Percentiles rank a stretch among this genome's conserved stretches.
Evolutionary conservation across 2,797 vertebrate species (phyloP).

Genomic region (Acanthurus leucopareius): DNA sequence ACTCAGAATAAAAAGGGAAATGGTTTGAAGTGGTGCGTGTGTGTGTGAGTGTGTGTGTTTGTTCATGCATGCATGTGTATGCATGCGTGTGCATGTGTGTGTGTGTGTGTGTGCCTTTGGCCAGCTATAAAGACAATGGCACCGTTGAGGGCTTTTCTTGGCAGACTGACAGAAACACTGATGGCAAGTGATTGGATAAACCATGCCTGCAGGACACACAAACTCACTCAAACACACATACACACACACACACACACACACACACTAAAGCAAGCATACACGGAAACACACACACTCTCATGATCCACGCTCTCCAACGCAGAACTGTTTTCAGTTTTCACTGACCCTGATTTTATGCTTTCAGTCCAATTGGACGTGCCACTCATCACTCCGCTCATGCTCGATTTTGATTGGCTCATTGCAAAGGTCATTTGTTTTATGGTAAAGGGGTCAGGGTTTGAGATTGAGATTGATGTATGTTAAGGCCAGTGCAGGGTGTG

Average conservation of each 20-base stretch:
- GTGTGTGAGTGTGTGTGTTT: slow-evolving; percentile 11
- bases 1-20: not conserved
- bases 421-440: slow-evolving; percentile 23
- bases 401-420: slow-evolving; percentile 43
- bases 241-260: slow-evolving; percentile 35
- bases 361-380: slow-evolving; percentile 34
- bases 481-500: slow-evolving; percentile 1
- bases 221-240: slow-evolving; percentile 48
- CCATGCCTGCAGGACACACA: slow-evolving; percentile 69
- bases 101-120: slow-evolving; percentile 43
- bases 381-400: slow-evolving; percentile 17
- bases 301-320: slow-evolving; percentile 49
- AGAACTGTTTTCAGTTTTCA: slow-evolving; percentile 18
- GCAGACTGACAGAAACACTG: slow-evolving; percentile 78
- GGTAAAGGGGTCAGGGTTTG: slow-evolving; percentile 26
- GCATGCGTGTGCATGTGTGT: not conserved
- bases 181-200: slow-evolving; percentile 81
- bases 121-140: slow-evolving; percentile 66
- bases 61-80: not conserved
- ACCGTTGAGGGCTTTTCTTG: slow-evolving; percentile 67
- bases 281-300: slow-evolving; percentile 20
- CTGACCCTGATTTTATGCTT: slow-evolving; percentile 62
- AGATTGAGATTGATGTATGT: slow-evolving; percentile 45
- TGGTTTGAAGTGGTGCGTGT: not conserved
- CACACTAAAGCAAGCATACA: not conserved